Evolutionary conservation across 2,888 invertebrate species (phyloP), one percentile per base, ranked within the genome.

Genomic region (Epistrophe grossulariae): DNA sequence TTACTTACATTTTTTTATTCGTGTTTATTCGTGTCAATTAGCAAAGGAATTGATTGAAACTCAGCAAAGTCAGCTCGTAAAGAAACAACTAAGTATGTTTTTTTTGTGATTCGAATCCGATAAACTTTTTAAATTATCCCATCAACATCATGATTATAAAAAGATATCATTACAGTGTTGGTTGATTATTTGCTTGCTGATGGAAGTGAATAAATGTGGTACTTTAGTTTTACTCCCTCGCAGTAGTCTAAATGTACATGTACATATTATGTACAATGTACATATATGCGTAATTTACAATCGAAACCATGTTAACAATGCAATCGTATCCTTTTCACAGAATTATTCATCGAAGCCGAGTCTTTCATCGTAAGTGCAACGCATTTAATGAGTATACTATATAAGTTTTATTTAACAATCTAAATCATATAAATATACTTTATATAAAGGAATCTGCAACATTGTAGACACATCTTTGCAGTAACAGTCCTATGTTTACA

Each of bases 1-100:
- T 48, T 70, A 79, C 79, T 83, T 73, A 73, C 31, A 7, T 15
- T 59, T 45, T n/a, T 48, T 71, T 28, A 0, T 60, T 17, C 31
- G 55, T 45, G 24, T 15, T 19, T 24, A 40, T 57, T 28, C 57
- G 35, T 2, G 24, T 24, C 24, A 24, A 24, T 24, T 1, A 24
- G 15, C 62, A 57, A 55, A 66, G 7, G 11, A 50, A 19, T 11
- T 31, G 59, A 45, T 45, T 45, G 8, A n/a, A 45, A 45, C 4
- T 45, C n/a, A n/a, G 45, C 8, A 2, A n/a, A 2, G 24, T 24
- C 24, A 24, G 24, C 2, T n/a, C n/a, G 6, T 45, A 9, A 68
- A 15, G 8, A 45, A 43, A 43, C 5, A 15, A 43, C 13, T n/a
- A 7, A n/a, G n/a, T 8, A n/a, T 13, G 13, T 8, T 40, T 43